Conservation (phyloP, 2,888 invertebrate species). For the Calliphora vomitoria region DNA sequence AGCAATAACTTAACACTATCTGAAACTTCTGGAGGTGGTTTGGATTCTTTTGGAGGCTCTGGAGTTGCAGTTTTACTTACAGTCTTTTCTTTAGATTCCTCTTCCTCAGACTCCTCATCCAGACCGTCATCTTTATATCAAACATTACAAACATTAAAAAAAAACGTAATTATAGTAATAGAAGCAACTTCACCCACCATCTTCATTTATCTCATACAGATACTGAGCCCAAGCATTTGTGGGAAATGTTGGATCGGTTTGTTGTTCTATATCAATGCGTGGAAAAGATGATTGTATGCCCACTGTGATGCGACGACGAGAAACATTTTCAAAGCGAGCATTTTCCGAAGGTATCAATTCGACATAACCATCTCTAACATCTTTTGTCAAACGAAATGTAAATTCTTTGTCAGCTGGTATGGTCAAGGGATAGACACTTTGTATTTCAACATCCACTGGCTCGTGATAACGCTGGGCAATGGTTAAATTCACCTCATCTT, state of each 20-base stretch:
- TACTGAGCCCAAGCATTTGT: constrained; percentile 90
- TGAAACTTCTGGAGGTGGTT: constrained; percentile 80
- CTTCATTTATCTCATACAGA: constrained; percentile 84
- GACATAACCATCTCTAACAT: constrained; percentile 89
- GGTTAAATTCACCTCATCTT: constrained; percentile 87
- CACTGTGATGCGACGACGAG: constrained; percentile 86
- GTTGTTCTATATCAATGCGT: constrained; percentile 85
- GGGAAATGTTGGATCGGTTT: constrained; percentile 89
- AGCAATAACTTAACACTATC: constrained; percentile 81
- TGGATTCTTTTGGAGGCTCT: constrained; percentile 68
- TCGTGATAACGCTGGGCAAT: constrained; percentile 86
- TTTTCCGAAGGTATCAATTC: constrained; percentile 87
- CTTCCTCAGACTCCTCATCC: constrained; percentile 80
- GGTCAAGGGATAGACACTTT: constrained; percentile 87
- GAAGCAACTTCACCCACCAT: constrained; percentile 76
- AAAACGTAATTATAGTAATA: not conserved
- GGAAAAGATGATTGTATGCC: constrained; percentile 87
- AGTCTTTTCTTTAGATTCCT: constrained; percentile 80
- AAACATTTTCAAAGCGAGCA: constrained; percentile 86
- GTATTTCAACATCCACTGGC: constrained; percentile 89
- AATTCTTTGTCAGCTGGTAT: constrained; percentile 85
- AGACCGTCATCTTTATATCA: constrained; percentile 78
- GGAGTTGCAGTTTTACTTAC: constrained; percentile 74
- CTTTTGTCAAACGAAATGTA: constrained; percentile 86
- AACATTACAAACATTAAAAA: not conserved